Conservation (phyloP, 1,140 invertebrate genomes). For the Campodea augens region DNA sequence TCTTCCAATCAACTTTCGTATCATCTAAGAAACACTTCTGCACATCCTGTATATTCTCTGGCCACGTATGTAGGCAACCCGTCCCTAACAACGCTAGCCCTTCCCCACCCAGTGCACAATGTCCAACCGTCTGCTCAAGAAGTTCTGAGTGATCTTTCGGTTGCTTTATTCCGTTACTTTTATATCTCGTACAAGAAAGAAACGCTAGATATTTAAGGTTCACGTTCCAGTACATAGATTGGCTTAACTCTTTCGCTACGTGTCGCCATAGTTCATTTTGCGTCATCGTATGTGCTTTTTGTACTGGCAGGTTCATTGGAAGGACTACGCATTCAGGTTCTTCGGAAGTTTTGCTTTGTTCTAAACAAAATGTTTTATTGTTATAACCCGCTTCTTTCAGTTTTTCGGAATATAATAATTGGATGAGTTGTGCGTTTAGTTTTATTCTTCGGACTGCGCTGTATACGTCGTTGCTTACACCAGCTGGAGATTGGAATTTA, state of each 20-base stretch:
- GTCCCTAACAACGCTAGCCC: constrained; percentile 78
- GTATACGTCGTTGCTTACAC: too few relatives aligned
- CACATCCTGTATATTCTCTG: constrained; percentile 47
- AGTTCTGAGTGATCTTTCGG: constrained; percentile 47
- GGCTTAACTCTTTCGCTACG: constrained; percentile 58
- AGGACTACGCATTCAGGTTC: constrained; percentile 43
- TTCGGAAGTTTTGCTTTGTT: too few relatives aligned
- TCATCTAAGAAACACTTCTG: constrained; percentile 33
- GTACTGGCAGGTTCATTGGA: constrained; percentile 44
- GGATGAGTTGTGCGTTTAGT: too few relatives aligned
- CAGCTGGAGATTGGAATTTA: too few relatives aligned
- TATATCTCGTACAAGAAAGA: constrained; percentile 64
- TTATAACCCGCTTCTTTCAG: too few relatives aligned
- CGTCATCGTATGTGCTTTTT: constrained; percentile 46
- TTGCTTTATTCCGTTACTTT: constrained; percentile 17
- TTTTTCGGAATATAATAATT: too few relatives aligned
- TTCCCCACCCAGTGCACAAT: constrained; percentile 73
- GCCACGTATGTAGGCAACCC: constrained; percentile 80
- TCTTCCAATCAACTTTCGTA: constrained; percentile 39
- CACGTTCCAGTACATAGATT: constrained; percentile 36
- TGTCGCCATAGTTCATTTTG: constrained; percentile 66
- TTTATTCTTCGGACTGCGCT: too few relatives aligned
- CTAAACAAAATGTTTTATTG: too few relatives aligned
- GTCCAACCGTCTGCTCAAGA: constrained; percentile 50
- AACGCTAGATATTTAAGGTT: constrained; percentile 73